These are phyloP conservation scores for Selene dorsalis DNA, from an alignment of 2,797 vertebrate species.

Conservation along the genomic window DNA sequence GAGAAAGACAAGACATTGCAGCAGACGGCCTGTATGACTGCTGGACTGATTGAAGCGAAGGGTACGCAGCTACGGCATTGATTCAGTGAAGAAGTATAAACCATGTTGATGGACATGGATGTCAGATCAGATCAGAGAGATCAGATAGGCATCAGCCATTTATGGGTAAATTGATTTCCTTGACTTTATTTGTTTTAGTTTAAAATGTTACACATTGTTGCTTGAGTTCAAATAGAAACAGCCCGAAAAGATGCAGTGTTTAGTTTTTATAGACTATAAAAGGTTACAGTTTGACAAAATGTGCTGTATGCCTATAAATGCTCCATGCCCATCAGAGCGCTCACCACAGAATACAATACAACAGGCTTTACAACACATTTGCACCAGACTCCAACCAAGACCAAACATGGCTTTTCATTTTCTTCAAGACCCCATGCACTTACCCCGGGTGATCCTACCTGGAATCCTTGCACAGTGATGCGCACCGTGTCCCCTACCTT, in stretches of 20 bases:
- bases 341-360: conserved; percentile 41
- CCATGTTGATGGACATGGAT: conserved; percentile 23
- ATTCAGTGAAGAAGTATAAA: neutral
- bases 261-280: neutral
- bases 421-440: conserved; percentile 71
- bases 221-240: conserved; percentile 13
- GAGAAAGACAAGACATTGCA: neutral
- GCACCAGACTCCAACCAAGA: conserved; percentile 17
- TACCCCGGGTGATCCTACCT: conserved; percentile 88
- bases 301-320: neutral
- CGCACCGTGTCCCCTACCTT: conserved; percentile 96
- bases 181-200: conserved; percentile 33
- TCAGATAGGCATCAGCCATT: conserved; percentile 10
- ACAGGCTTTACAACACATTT: conserved; percentile 45
- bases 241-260: no score
- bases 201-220: neutral
- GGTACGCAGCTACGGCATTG: no score
- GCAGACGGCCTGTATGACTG: neutral
- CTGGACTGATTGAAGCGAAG: neutral
- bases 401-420: conserved; percentile 46
- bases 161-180: conserved; percentile 37
- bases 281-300: neutral
- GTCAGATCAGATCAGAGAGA: neutral
- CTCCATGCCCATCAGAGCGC: conserved; percentile 39
- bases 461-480: conserved; percentile 95